These are phyloP conservation scores for Halyomorpha halys DNA, from an alignment of 1,140 invertebrate species.

Conservation along the genomic window DNA sequence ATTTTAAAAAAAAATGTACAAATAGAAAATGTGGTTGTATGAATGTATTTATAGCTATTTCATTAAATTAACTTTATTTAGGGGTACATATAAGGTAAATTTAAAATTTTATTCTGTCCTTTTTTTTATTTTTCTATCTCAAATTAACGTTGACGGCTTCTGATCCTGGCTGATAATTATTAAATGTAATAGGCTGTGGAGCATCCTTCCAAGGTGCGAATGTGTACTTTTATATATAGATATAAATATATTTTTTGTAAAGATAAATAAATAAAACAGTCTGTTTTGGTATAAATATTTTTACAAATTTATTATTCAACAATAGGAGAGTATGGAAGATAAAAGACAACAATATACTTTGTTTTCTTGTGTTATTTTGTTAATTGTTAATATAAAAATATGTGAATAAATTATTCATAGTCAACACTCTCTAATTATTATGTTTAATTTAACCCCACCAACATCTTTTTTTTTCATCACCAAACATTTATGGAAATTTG, in stretches of 20 bases:
- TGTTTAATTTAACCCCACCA: not conserved
- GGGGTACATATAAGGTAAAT: constrained; percentile 15
- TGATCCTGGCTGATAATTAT: not conserved
- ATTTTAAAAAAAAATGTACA: constrained; percentile 18
- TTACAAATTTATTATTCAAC: no score
- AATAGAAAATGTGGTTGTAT: constrained; percentile 10
- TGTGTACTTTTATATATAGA: constrained; percentile 5
- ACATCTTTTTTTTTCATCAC: no score
- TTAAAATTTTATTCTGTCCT: not conserved
- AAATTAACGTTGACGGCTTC: constrained; percentile 6
- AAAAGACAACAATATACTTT: constrained; percentile 7
- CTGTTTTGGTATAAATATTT: no score
- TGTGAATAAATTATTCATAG: constrained; percentile 18
- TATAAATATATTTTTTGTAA: constrained; percentile 4
- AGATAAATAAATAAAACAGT: no score
- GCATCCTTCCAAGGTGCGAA: not conserved
- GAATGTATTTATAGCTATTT: constrained; percentile 16
- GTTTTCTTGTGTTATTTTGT: constrained; percentile 17
- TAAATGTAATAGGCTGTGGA: not conserved
- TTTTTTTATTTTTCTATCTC: no score
- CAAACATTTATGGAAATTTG: no score
- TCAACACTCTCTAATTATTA: constrained; percentile 4
- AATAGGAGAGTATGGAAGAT: not conserved
- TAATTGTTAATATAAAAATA: constrained; percentile 19
- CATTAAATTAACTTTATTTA: constrained; percentile 14